Conservation (phyloP, 1,140 invertebrate genomes). For the Drosophila nasuta region DNA sequence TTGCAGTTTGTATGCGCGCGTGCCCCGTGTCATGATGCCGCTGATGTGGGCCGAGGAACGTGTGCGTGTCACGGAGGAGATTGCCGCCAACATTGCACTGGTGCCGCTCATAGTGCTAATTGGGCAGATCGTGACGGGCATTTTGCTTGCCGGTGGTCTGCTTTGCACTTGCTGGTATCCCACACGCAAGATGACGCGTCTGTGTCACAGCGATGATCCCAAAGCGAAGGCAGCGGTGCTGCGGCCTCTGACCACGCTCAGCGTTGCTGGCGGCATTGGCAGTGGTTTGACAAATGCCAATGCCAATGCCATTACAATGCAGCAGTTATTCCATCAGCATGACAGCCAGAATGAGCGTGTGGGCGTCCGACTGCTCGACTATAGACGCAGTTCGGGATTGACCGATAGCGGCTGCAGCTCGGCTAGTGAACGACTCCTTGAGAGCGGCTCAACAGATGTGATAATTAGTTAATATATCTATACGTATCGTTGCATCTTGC, state of each 20-base stretch:
- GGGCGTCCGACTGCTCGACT: constrained; percentile 66
- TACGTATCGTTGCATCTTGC: constrained; percentile 49
- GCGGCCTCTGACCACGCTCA: constrained; percentile 58
- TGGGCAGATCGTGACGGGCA: constrained; percentile 74
- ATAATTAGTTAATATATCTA: constrained; percentile 73
- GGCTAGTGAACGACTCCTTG: constrained; percentile 51
- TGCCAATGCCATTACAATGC: constrained; percentile 4
- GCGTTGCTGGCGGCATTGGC: neutral
- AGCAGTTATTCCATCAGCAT: constrained; percentile 35
- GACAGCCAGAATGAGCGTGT: constrained; percentile 51
- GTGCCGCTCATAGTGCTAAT: constrained; percentile 72
- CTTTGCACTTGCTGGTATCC: constrained; percentile 83
- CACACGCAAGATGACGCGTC: constrained; percentile 63
- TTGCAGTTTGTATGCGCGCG: constrained; percentile 88
- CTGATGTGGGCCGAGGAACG: constrained; percentile 91
- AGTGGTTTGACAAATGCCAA: neutral
- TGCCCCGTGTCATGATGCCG: constrained; percentile 90
- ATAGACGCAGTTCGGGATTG: constrained; percentile 60
- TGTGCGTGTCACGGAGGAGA: constrained; percentile 86
- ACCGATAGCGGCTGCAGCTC: constrained; percentile 28
- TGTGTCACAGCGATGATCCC: constrained; percentile 77
- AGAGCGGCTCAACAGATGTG: constrained; percentile 57
- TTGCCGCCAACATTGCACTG: constrained; percentile 80
- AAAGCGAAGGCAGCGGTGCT: constrained; percentile 67
- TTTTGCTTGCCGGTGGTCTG: constrained; percentile 70